phyloP scores from a whole-genome alignment of 2,113 vertebrate species.

The Syrmaticus mikado region DNA sequence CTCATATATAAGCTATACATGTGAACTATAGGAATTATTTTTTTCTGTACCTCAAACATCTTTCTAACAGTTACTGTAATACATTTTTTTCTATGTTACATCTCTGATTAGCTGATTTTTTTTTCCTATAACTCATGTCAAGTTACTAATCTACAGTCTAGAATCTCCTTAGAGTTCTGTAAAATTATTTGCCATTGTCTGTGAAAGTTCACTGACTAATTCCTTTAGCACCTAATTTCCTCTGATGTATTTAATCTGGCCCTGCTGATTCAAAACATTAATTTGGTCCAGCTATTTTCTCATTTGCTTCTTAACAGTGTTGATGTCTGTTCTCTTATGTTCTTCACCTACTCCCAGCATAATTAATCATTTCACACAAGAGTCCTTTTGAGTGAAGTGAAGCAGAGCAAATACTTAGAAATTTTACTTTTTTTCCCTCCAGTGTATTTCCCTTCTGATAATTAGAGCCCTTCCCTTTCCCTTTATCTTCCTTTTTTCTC shows the following conservation, averaged over 20 bases:
- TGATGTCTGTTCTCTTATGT: conserved; percentile 31
- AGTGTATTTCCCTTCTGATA: conserved; percentile 47
- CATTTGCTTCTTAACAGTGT: conserved; percentile 33
- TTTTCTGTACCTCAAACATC: neutral
- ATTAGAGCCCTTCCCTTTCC: conserved; percentile 34
- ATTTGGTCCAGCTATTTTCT: conserved; percentile 58
- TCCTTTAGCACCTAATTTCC: neutral
- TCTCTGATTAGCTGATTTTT: neutral
- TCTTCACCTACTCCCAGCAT: conserved; percentile 49
- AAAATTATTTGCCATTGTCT: conserved; percentile 28
- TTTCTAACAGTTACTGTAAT: neutral
- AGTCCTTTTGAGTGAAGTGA: conserved; percentile 54
- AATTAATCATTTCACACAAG: conserved; percentile 63
- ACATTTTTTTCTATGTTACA: neutral
- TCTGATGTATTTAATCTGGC: conserved; percentile 27
- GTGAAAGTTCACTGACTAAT: conserved; percentile 35
- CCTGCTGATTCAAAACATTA: conserved; percentile 35
- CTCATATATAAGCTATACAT: neutral
- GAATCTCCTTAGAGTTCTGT: neutral
- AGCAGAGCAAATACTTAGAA: conserved; percentile 47
- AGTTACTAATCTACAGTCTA: neutral
- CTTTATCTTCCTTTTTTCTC: conserved; percentile 36
- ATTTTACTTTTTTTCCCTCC: conserved; percentile 7
- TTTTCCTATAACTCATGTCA: conserved; percentile 1
- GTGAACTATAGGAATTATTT: neutral